Percentiles rank a stretch among this genome's conserved stretches.
These are phyloP conservation scores for Spinus pinus DNA, from an alignment of 2,797 vertebrate genomes.

Conservation along the genomic window DNA sequence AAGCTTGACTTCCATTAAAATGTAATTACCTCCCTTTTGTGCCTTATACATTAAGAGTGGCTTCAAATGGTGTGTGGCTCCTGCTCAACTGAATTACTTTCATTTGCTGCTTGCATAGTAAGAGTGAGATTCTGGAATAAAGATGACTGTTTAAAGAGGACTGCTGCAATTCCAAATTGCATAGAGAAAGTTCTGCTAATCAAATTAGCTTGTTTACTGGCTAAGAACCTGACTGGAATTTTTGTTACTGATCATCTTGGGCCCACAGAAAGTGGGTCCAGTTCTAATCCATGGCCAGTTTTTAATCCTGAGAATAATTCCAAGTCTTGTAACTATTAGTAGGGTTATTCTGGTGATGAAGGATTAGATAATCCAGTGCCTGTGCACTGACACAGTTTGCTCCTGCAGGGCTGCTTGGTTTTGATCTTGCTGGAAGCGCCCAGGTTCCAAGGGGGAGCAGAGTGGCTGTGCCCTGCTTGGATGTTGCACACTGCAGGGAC, in stretches of 20 bases:
- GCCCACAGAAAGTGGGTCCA: not conserved
- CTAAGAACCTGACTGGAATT: not conserved
- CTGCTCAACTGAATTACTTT: conserved; percentile 28
- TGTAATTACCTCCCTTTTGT: conserved; percentile 35
- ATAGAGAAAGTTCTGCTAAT: not conserved
- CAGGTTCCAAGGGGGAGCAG: not conserved
- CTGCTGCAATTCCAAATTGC: not conserved
- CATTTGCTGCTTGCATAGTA: not conserved
- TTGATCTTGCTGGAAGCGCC: not conserved
- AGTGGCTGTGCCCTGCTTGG: not conserved
- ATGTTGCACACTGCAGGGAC: not conserved
- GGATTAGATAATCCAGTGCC: not conserved
- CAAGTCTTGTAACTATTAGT: not conserved
- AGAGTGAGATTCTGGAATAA: not conserved
- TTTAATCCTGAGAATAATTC: not conserved
- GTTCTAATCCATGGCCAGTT: not conserved
- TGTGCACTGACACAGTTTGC: not conserved
- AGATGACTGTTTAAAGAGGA: conserved; percentile 1
- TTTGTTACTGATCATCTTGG: not conserved
- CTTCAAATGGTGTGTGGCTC: conserved; percentile 9
- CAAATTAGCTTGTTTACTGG: not conserved
- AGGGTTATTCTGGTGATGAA: not conserved
- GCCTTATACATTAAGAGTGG: not conserved
- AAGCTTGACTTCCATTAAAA: conserved; percentile 16
- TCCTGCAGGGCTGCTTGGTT: not conserved